A percentile compares a stretch with the other conserved stretches of the same genome.
phyloP scores from a whole-genome alignment of 2,888 invertebrate species.

The Platycheirus albimanus region DNA sequence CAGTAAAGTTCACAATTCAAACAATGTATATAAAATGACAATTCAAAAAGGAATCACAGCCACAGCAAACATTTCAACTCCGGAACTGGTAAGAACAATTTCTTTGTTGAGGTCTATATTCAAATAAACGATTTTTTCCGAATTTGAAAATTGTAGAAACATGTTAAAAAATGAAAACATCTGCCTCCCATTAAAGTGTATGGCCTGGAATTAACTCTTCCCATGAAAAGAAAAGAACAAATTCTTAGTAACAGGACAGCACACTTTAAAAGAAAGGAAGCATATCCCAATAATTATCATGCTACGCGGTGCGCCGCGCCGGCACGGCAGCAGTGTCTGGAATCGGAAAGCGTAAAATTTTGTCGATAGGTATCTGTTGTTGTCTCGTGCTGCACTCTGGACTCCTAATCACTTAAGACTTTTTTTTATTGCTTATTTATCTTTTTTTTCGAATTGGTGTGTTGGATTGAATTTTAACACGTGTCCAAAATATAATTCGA shows the following conservation, averaged over 20 bases:
- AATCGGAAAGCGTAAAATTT: conserved; percentile 51
- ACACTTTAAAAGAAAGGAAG: conserved; percentile 63
- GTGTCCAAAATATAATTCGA: conserved; percentile 69
- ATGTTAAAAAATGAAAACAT: conserved; percentile 15
- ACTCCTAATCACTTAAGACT: conserved; percentile 56
- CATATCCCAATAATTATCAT: conserved; percentile 59
- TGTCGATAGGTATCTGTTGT: conserved; percentile 52
- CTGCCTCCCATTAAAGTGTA: conserved; percentile 17
- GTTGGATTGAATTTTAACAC: conserved; percentile 54
- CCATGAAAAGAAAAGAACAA: background rate
- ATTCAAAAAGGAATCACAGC: too few species aligned
- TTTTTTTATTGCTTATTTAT: conserved; percentile 13
- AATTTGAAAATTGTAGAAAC: background rate
- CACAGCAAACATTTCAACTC: too few species aligned
- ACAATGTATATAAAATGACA: too few species aligned
- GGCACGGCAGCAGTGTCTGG: conserved; percentile 11
- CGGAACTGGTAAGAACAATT: too few species aligned
- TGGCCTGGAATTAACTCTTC: conserved; percentile 37
- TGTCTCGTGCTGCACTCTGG: conserved; percentile 38
- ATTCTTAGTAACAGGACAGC: conserved; percentile 37
- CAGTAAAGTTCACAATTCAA: too few species aligned
- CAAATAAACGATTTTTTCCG: too few species aligned
- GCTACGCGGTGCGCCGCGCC: conserved; percentile 16
- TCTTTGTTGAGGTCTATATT: too few species aligned
- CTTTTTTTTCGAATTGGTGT: conserved; percentile 31